Evolutionary conservation across 2,888 invertebrate genomes (phyloP), one percentile per base, ranked within the genome.

Genomic region (Loripinus fragilis): DNA sequence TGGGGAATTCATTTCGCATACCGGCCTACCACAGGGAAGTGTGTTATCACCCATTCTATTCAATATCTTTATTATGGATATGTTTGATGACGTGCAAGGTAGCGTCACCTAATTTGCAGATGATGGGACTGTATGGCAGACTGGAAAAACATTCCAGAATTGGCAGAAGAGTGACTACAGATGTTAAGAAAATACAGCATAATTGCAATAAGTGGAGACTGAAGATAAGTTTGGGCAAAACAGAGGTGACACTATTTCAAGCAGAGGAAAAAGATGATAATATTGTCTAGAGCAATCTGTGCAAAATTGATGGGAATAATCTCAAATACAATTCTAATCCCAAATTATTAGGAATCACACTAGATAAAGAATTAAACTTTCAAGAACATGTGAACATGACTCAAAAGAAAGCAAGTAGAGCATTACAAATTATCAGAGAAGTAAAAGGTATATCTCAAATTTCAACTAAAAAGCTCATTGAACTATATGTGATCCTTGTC

Each of bases 81-180:
- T 76, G 23, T 64, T 64, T 28, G 8, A 68, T 35, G n/a, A 66
- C 0, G 45, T 72, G 2, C 33, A 10, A 28, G 28, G 12, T n/a
- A 20, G 65, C 5, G 64, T 70, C 8, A 60, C 68, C 5, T 76
- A 76, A 35, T 80, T 65, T 65, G 73, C 80, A 48, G 78, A 78
- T 70, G 78, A 78, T 52, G 78, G 65, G 38, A 78, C 70, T 48
- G 52, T 80, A 23, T 80, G 76, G 76, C 65, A 35, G 10, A 70
- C 38, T 55, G 33, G 66, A 60, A 30, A 64, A 60, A 0, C 23
- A 75, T 35, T 2, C n/a, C 3, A 1, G n/a, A 60, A 17, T 1
- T 42, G 17, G 42, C 33, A 60, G 48, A 12, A 25, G 41, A 23
- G 1, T 71, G 1, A 15, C 25, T 23, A 8, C 28, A 2, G 77